Conservation (phyloP, 1,140 invertebrate species). For the Berghia stephanieae region DNA sequence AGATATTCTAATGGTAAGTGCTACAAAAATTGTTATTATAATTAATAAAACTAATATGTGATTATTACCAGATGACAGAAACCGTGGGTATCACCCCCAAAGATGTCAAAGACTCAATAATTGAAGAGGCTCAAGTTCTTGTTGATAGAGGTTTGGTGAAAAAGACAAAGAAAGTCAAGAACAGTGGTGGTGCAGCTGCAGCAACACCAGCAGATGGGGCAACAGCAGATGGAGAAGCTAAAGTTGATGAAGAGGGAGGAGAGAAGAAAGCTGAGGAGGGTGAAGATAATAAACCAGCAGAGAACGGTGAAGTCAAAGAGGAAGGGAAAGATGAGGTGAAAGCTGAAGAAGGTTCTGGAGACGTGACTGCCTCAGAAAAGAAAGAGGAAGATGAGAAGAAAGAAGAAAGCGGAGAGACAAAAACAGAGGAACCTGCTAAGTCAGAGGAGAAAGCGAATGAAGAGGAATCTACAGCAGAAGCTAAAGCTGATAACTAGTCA, state of each 20-base stretch:
- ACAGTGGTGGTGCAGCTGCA: slow-evolving; percentile 34
- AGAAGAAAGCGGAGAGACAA: too few species aligned
- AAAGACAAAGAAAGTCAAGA: slow-evolving; percentile 67
- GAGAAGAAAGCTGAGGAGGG: slow-evolving; percentile 22
- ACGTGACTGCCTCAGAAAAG: too few species aligned
- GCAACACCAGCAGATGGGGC: slow-evolving; percentile 4
- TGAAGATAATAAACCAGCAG: slow-evolving; percentile 39
- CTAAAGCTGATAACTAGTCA: too few species aligned
- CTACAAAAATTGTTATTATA: too few species aligned
- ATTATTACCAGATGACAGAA: slow-evolving; percentile 61
- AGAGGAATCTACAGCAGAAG: too few species aligned
- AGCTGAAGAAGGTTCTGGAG: too few species aligned
- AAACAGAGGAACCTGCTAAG: too few species aligned
- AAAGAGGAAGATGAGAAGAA: too few species aligned
- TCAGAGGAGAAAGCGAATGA: too few species aligned
- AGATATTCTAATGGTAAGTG: too few species aligned
- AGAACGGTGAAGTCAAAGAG: slow-evolving; percentile 33
- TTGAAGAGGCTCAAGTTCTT: slow-evolving; percentile 69
- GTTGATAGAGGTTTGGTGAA: slow-evolving; percentile 68
- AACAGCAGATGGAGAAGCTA: slow-evolving; percentile 30
- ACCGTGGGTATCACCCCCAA: slow-evolving; percentile 64
- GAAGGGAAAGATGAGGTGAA: slow-evolving; percentile 39
- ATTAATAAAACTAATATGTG: neutral
- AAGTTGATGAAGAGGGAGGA: slow-evolving; percentile 40
- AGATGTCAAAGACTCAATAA: slow-evolving; percentile 63